phyloP scores from a whole-genome alignment of 2,113 vertebrate species.

The Vanacampus margaritifer region DNA sequence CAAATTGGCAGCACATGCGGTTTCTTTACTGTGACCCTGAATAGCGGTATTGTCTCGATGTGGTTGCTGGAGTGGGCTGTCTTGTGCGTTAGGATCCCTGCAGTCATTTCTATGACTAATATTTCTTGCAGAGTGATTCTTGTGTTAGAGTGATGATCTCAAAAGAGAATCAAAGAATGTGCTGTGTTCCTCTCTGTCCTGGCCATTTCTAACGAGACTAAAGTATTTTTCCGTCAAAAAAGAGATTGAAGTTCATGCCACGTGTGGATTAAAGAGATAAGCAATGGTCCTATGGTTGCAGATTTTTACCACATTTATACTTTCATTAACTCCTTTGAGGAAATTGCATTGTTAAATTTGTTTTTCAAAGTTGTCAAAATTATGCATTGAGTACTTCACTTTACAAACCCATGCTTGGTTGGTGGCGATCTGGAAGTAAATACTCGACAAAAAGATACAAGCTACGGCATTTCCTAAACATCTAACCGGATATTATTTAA shows the following conservation, averaged over 20 bases:
- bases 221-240: slow-evolving; percentile 10
- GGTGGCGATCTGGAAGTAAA: background rate
- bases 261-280: background rate
- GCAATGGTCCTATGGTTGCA: background rate
- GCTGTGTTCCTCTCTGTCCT: slow-evolving; percentile 23
- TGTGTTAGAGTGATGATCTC: slow-evolving; percentile 28
- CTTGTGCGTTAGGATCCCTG: slow-evolving; percentile 53
- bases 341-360: too few relatives aligned
- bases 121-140: slow-evolving; percentile 56
- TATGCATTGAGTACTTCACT: background rate
- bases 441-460: too few relatives aligned
- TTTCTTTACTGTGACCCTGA: slow-evolving; percentile 54
- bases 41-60: slow-evolving; percentile 63
- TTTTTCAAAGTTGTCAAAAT: background rate
- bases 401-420: background rate
- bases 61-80: slow-evolving; percentile 45
- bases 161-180: slow-evolving; percentile 6
- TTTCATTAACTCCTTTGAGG: background rate
- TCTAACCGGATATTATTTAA: too few relatives aligned
- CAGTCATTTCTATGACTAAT: slow-evolving; percentile 59
- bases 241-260: background rate
- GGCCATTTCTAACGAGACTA: slow-evolving; percentile 21
- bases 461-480: too few relatives aligned
- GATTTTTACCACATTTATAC: background rate
- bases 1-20: slow-evolving; percentile 57